Evolutionary conservation across 2,113 vertebrate species (phyloP), one percentile per base, ranked within the genome.

Genomic region (Zosterops borbonicus): DNA sequence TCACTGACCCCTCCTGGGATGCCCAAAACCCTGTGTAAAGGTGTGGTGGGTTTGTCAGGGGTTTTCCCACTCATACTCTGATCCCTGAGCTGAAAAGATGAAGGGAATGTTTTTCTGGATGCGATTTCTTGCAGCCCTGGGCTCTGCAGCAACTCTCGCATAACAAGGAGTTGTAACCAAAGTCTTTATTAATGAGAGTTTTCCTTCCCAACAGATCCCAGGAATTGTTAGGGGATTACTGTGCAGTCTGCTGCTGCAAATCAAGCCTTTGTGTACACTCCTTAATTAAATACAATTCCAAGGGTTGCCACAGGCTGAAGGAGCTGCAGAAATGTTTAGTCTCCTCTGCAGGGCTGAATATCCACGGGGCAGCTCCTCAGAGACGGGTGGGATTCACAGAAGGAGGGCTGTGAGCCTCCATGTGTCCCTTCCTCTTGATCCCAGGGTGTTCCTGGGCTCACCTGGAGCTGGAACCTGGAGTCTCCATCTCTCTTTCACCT

Each of bases 141-240:
- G 80, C 37, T 75, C 77, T 75, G 58, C 74, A 58, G 70, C 49
- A 65, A 9, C 49, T 58, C 63, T 82, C 37, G 24, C 53, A 8
- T 2, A 19, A 12, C 4, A 8, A 44, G 44, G 85, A 86, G 44
- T 46, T 83, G 89, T 64, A 75, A 81, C 59, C 60, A 56, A 80
- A 88, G 64, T 55, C 87, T 90, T 80, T 56, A 35, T 70, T 94
- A 93, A 95, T 49, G 71, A 93, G 87, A 86, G 68, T 83, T 95
- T 88, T 92, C 90, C 75, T 91, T 80, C 85, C 82, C 3, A 0
- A 6, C 1, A 1, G 74, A 89, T 65, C 87, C 42, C 47, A 56
- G 53, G 44, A 17, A 35, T 59, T 92, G 85, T 88, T 83, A 47
- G 42, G 47, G 93, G 93, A 88, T 94, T 94, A 95, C 44, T 5